Evolutionary conservation across 2,797 vertebrate genomes (phyloP).

Genomic region (Ceryle rudis): DNA sequence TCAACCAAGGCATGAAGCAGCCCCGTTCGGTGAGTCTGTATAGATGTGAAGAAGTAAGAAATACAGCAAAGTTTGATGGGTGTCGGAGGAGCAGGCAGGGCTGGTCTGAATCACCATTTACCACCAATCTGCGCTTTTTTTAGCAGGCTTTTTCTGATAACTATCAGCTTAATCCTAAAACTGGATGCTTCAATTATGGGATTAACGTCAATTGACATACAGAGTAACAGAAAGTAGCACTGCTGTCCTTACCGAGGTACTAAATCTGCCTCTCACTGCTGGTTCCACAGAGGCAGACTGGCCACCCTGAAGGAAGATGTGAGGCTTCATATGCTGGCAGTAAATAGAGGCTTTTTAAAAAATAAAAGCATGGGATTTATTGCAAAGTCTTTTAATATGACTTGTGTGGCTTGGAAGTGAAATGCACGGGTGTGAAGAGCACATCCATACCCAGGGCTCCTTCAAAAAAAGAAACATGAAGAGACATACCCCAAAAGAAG

Average conservation of each 20-base stretch:
- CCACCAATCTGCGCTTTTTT: conserved; percentile 5
- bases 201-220: conserved; percentile 36
- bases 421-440: background rate
- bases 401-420: background rate
- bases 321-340: background rate
- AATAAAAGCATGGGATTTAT: background rate
- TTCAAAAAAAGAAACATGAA: background rate
- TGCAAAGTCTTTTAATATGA: background rate
- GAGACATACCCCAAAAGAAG: background rate
- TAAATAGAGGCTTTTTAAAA: background rate
- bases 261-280: background rate
- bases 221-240: conserved; percentile 9
- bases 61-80: background rate
- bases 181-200: conserved; percentile 62
- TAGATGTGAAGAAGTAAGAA: background rate
- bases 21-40: background rate
- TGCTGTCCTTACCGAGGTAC: background rate
- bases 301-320: background rate
- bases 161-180: conserved; percentile 50
- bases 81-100: background rate
- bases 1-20: background rate
- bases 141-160: conserved; percentile 59
- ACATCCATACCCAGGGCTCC: background rate
- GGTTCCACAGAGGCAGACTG: conserved; percentile 2
- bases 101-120: conserved; percentile 48